A percentile compares a stretch with the other conserved stretches of the same genome.
Conservation (phyloP, 1,140 invertebrate genomes). For the Xylocopa sonorina region DNA sequence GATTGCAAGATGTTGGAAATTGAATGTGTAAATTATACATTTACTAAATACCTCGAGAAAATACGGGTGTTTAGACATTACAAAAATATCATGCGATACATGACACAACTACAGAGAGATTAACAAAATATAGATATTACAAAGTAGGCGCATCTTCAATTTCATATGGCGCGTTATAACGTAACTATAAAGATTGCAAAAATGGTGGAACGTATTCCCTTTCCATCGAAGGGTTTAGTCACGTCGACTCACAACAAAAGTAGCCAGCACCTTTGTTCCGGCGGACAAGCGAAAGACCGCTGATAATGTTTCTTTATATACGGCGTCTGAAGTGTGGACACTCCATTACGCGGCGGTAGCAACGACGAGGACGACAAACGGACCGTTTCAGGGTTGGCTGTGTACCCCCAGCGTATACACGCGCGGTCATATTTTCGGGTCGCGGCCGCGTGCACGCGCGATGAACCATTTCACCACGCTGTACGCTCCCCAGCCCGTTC, state of each 20-base stretch:
- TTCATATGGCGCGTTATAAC: too few relatives aligned
- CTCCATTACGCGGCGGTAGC: constrained; percentile 68
- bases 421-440: neutral
- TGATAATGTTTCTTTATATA: constrained; percentile 24
- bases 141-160: too few relatives aligned
- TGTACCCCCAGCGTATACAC: neutral
- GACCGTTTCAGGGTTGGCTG: constrained; percentile 5
- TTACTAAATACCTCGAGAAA: too few relatives aligned
- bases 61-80: too few relatives aligned
- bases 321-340: constrained; percentile 57
- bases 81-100: too few relatives aligned
- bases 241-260: neutral
- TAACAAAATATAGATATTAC: too few relatives aligned
- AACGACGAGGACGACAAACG: constrained; percentile 47
- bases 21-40: too few relatives aligned
- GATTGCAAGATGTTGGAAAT: too few relatives aligned
- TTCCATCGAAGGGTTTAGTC: neutral
- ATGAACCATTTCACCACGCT: constrained; percentile 15
- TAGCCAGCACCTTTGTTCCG: neutral
- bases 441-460: neutral
- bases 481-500: constrained; percentile 11
- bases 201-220: too few relatives aligned
- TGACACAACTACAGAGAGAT: too few relatives aligned
- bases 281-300: constrained; percentile 2
- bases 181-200: too few relatives aligned